Evolutionary conservation across 2,113 vertebrate genomes (phyloP).

Genomic region (Picathartes gymnocephalus): DNA sequence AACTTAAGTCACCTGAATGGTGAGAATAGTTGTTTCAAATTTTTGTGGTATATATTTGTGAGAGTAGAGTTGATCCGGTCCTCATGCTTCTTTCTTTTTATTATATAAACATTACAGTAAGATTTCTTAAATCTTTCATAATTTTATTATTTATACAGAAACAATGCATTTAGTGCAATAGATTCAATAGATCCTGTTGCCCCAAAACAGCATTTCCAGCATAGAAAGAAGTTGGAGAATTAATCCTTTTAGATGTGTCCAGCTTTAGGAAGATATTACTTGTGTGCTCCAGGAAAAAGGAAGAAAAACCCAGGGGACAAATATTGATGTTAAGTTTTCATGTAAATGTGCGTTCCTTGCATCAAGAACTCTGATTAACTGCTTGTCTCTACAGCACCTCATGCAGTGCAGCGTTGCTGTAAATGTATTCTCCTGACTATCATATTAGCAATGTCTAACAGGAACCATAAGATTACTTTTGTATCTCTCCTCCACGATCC

Average conservation of each 20-base stretch:
- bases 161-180: not conserved
- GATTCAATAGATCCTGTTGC: not conserved
- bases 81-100: not conserved
- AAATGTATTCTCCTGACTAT: not conserved
- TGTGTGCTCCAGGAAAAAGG: not conserved
- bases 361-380: not conserved
- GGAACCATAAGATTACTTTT: not conserved
- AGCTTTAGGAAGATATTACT: not conserved
- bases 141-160: not conserved
- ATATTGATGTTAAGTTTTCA: not conserved
- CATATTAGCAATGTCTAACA: not conserved
- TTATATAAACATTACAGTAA: not conserved
- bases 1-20: not conserved
- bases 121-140: not conserved
- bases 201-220: not conserved
- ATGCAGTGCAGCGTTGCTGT: not conserved
- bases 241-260: not conserved
- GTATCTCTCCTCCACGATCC: not conserved
- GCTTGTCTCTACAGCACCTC: not conserved
- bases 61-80: not conserved
- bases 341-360: not conserved
- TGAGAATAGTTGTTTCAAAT: not conserved
- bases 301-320: not conserved
- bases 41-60: not conserved
- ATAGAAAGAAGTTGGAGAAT: not conserved